phyloP scores from a whole-genome alignment of 1,140 invertebrate species.

The Sogatella furcifera region DNA sequence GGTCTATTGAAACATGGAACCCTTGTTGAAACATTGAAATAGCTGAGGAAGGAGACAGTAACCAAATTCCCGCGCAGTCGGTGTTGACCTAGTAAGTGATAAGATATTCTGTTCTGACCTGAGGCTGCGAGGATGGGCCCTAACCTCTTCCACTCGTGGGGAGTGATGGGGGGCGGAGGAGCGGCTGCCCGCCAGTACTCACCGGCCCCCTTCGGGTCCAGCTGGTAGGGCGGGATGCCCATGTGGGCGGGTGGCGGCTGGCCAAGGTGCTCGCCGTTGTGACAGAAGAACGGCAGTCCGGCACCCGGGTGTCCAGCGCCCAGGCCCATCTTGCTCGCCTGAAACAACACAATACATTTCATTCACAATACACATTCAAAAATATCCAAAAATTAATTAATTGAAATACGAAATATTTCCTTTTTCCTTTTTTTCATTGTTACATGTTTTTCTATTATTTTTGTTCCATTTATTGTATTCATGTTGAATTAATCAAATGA shows the following conservation, averaged over 20 bases:
- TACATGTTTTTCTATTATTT: no score
- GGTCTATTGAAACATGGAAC: no score
- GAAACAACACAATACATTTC: conserved; percentile 41
- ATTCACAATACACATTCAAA: neutral
- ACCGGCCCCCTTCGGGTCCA: conserved; percentile 62
- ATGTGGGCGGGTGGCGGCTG: conserved; percentile 94
- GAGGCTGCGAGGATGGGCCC: conserved; percentile 40
- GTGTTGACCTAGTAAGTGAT: no score
- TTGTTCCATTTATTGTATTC: no score
- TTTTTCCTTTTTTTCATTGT: no score
- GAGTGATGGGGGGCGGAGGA: conserved; percentile 27
- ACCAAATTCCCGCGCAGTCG: no score
- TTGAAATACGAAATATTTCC: no score
- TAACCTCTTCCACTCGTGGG: conserved; percentile 40
- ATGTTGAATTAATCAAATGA: no score
- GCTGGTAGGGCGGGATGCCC: conserved; percentile 89
- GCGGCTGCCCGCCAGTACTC: conserved; percentile 41
- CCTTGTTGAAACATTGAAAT: no score
- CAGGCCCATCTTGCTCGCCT: conserved; percentile 86
- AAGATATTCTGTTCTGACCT: conserved; percentile 32
- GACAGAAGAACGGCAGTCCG: conserved; percentile 77
- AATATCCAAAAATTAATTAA: no score
- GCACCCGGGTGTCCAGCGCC: conserved; percentile 51
- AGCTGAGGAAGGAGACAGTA: no score
- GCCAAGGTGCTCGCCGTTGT: conserved; percentile 68